Base-by-base conservation (phyloP, 2,797 vertebrate species). In the Podarcis siculus region DNA sequence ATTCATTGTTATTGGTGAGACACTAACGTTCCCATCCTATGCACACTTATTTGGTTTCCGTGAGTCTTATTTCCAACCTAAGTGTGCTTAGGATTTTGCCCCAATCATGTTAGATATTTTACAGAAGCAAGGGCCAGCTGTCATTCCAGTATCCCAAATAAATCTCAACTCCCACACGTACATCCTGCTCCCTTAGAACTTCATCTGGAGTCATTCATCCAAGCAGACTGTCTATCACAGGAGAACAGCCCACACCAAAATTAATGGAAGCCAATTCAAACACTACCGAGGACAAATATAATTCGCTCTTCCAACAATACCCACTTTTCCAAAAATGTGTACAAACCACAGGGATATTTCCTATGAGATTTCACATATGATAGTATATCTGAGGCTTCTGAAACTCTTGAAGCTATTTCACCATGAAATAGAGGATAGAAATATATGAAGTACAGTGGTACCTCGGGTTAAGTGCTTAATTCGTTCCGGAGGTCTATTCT, bases 181-280 rank as follows among this genome's bases (percentile, higher is more conserved):
- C 27, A 81, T 27, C 69, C 37, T 67, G n/a, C 37, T 69, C 88
- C 71, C 1, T 0, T 69, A 0, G 0, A 0, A 1, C 27, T 21
- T 58, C 21, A 30, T 13, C 35, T 37, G 32, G 30, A 12, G 21
- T 37, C 71, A 55, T 61, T 61, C 12, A 61, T 37, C 2, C 49
- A 21, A 32, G 27, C 35, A 39, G 27, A n/a, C 23, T 82, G 39
- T 30, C 80, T 81, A 42, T 75, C n/a, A 39, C 35, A 39, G 3
- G 21, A 37, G 8, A 39, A 77, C 15, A 23, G 23, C 39, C 32
- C 55, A 25, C 25, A 45, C 27, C 10, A 27, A 78, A 87, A n/a
- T 3, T 23, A 58, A 30, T 13, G 64, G 0, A 79, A 73, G 72
- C 0, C 0, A 58, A 45, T 45, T 30, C 87, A 19, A 32, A 73